Evolutionary conservation across 2,888 invertebrate species (phyloP), one percentile per base, ranked within the genome.

Genomic region (Elmis aenea): DNA sequence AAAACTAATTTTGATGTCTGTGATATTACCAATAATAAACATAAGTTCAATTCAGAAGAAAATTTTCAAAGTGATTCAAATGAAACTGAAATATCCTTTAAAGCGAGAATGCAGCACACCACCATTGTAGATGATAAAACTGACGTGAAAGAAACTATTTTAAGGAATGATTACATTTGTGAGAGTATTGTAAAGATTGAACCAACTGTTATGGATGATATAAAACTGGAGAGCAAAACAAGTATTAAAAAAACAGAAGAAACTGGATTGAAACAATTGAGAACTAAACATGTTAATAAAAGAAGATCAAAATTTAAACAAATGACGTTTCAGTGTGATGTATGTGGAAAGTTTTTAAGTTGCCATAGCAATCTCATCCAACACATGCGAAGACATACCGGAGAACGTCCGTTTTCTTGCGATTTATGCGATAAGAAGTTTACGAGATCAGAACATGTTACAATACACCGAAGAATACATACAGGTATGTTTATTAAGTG

Each of bases 391-490:
- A 33, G 32, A 5, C 61, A 61, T 29, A 54, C 48, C 8, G 58
- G 57, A 1, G 55, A 56, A 12, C 55, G 50, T 14, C 57, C 55
- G 0, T 59, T 51, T 38, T 26, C 39, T n/a, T 61, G 61, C 32
- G 50, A 55, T 30, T 30, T 43, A 3, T 61, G 61, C 24, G 39
- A 46, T 4, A 59, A 58, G 33, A 51, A 41, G 23, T 61, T 61
- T 26, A 39, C 52, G 2, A 46, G 55, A 33, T 33, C 53, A 1
- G 59, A 58, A 31, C 59, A 60, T 35, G 41, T 59, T 1, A 43
- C 44, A 9, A 54, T 57, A 4, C 61, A 61, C 33, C 52, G 46
- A 37, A 42, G 61, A 15, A 59, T 48, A 5, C 61, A 61, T 38
- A 59, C 61, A 24, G 60, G 60, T 51, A 44, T 18, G n/a, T n/a